Base-by-base conservation (phyloP, 1,140 invertebrate species). In the Anoplolepis gracilipes region DNA sequence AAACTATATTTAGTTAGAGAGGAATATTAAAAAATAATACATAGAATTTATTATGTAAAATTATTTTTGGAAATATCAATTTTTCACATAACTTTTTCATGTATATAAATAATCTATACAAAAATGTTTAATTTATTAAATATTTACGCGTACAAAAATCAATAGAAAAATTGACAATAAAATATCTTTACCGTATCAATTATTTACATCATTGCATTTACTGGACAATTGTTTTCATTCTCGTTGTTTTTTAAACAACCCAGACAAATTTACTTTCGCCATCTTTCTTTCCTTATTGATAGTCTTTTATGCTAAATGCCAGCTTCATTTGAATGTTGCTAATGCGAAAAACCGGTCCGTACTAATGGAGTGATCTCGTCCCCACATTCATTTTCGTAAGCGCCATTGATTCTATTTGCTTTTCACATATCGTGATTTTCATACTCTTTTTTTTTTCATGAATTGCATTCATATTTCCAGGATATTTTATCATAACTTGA, bases 281-380 rank as follows among this genome's bases (percentile, higher is more conserved):
- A 53, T 22, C 39, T 53, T 13, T 73, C 70, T 76, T 87, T 84
- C 76, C 70, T 79, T 75, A 49, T 73, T 10, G 85, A 72, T 77
- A 90, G 90, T 91, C 94, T 94, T 94, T 95, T 94, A 95, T 94
- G 93, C 92, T 94, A 95, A 95, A 93, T 91, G 92, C 69, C 87
- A 89, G 90, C 91, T 95, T 94, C 93, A 94, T 95, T 95, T 94
- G 93, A 95, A 95, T 95, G 93, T 92, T 90, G 91, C 93, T 94
- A 95, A 94, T 95, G 94, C 93, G 92, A 94, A 94, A 95, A 94
- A 94, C 93, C 92, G 93, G 94, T 94, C 93, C 93, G 93, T 93
- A 91, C 93, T 95, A 95, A 95, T 94, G 92, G 92, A 93, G 79
- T 69, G 61, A 79, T 85, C 65, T 88, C 82, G 42, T 42, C 36